Evolutionary conservation across 2,113 vertebrate genomes (phyloP).

Genomic region (Heliornis fulica): DNA sequence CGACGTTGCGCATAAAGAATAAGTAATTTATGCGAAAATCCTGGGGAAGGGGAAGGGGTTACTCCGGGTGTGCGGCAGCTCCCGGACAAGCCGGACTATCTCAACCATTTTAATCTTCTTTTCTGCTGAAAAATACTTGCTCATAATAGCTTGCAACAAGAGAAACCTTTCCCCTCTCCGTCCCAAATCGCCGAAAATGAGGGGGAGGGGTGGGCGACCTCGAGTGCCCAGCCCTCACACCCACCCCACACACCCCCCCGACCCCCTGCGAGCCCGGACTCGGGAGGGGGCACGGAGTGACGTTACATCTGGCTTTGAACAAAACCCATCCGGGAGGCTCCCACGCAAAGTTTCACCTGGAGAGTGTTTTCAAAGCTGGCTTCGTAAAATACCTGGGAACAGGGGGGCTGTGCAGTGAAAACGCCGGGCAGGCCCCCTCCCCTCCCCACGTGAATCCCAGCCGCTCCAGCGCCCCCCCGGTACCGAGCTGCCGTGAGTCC

Average conservation of each 20-base stretch:
- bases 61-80: not conserved
- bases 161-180: not conserved
- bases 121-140: not conserved
- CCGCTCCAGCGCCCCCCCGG: not conserved
- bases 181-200: no score
- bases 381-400: not conserved
- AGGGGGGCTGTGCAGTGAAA: fast-evolving
- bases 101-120: constrained; percentile 10
- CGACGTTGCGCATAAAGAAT: constrained; percentile 3
- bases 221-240: not conserved
- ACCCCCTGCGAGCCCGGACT: not conserved
- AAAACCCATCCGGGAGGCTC: not conserved
- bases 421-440: not conserved
- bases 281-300: not conserved
- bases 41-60: not conserved
- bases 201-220: not conserved
- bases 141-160: not conserved
- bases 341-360: not conserved
- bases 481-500: not conserved
- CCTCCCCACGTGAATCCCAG: not conserved
- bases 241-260: not conserved
- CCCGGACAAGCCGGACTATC: not conserved
- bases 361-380: not conserved
- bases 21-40: constrained; percentile 13
- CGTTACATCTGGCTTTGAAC: not conserved